Evolutionary conservation across 2,113 vertebrate species (phyloP).

Genomic region (Cavia porcellus): DNA sequence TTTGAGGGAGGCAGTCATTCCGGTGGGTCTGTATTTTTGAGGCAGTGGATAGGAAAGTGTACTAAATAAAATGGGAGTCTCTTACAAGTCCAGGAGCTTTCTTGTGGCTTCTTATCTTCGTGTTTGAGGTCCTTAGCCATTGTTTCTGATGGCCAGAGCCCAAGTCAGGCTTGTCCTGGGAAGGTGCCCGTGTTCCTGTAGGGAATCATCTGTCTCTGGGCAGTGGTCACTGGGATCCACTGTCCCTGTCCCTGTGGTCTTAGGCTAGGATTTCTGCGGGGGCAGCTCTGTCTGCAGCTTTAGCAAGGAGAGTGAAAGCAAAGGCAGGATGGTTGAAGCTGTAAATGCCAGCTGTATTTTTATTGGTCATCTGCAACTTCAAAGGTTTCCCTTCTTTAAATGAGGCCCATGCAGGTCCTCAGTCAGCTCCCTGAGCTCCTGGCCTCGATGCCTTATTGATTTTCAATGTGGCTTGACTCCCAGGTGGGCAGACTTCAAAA

Average conservation of each 20-base stretch:
- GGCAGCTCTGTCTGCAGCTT: conserved; percentile 68
- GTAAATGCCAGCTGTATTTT: conserved; percentile 88
- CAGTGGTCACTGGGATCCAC: not conserved
- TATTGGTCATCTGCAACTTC: conserved; percentile 90
- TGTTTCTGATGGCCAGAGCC: not conserved
- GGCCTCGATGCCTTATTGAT: conserved; percentile 86
- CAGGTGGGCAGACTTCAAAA: conserved; percentile 76
- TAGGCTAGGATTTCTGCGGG: conserved; percentile 51
- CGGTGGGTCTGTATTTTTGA: not conserved
- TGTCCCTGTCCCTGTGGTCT: conserved; percentile 9
- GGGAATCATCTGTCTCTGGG: not conserved
- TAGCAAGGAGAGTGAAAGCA: conserved; percentile 75
- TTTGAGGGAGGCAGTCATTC: not conserved
- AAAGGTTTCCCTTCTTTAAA: conserved; percentile 88
- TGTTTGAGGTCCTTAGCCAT: not conserved
- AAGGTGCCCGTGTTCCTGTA: not conserved
- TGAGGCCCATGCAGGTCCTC: conserved; percentile 84
- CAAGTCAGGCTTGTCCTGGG: not conserved
- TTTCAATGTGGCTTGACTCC: conserved; percentile 85
- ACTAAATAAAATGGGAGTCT: not conserved
- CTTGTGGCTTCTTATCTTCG: not conserved
- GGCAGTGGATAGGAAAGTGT: not conserved
- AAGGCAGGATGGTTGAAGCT: conserved; percentile 65
- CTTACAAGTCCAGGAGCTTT: not conserved
- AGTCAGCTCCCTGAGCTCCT: conserved; percentile 74